Percentiles rank a stretch among this genome's conserved stretches.
Evolutionary conservation across 2,797 vertebrate species (phyloP).

Genomic region (Garrulus glandarius): DNA sequence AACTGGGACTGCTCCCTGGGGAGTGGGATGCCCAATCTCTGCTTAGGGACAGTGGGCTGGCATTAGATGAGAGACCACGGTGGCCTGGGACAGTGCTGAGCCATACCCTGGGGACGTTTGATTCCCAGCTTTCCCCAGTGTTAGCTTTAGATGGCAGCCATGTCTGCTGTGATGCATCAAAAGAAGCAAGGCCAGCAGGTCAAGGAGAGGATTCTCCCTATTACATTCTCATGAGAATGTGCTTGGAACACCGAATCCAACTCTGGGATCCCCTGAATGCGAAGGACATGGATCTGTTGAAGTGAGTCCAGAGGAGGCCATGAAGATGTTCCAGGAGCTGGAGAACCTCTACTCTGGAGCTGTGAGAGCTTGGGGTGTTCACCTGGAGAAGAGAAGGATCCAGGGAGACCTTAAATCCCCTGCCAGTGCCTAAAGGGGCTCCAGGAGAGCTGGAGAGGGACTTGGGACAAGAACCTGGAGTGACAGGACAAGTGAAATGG

Average conservation of each 20-base stretch:
- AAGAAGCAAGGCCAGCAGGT: not conserved
- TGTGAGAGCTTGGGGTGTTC: not conserved
- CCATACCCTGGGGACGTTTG: not conserved
- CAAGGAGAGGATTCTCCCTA: not conserved
- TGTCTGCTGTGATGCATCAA: not conserved
- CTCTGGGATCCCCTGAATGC: not conserved
- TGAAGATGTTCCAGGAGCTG: not conserved
- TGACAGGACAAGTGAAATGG: not conserved
- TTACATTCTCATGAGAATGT: not conserved
- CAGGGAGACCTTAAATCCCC: not conserved
- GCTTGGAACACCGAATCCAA: fast-evolving
- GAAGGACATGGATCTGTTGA: too few species aligned
- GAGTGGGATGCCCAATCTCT: not conserved
- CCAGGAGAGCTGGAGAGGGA: not conserved
- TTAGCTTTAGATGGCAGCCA: not conserved
- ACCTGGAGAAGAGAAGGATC: not conserved
- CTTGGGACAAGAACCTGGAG: too few species aligned
- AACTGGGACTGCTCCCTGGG: not conserved
- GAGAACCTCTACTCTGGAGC: not conserved
- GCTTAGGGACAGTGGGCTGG: not conserved
- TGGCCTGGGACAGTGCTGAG: not conserved
- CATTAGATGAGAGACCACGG: fast-evolving
- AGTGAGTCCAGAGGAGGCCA: not conserved
- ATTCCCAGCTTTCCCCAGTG: not conserved
- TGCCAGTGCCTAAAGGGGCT: not conserved